A percentile compares a stretch with the other conserved stretches of the same genome.
Evolutionary conservation across 2,113 vertebrate genomes (phyloP).

Genomic region (Romanogobio albipinnatus): DNA sequence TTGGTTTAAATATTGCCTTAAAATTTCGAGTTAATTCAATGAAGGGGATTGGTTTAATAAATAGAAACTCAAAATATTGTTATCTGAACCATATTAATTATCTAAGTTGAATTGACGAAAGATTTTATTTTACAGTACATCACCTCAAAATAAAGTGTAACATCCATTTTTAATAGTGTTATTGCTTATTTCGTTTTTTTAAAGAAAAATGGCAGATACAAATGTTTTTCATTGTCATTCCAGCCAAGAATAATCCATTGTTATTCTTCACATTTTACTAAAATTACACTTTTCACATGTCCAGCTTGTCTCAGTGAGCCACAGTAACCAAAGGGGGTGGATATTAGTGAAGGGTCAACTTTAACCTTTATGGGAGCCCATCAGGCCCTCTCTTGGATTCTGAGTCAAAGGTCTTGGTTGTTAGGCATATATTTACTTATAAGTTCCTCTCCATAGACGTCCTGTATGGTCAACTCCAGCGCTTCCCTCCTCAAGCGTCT

Average conservation of each 20-base stretch:
- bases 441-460: slow-evolving; percentile 8
- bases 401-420: slow-evolving; percentile 18
- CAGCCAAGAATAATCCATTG: not conserved
- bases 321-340: too few relatives aligned
- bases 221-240: not conserved
- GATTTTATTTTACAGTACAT: too few relatives aligned
- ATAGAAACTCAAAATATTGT: too few relatives aligned
- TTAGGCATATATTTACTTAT: slow-evolving; percentile 25
- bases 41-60: too few relatives aligned
- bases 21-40: too few relatives aligned
- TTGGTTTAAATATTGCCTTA: too few relatives aligned
- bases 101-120: too few relatives aligned
- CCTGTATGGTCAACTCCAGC: not conserved
- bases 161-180: not conserved
- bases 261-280: not conserved
- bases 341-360: not conserved
- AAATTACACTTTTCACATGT: not conserved
- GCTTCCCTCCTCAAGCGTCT: slow-evolving; percentile 21
- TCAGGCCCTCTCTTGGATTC: slow-evolving; percentile 4
- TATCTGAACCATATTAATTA: too few relatives aligned
- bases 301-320: not conserved
- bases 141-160: not conserved
- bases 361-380: slow-evolving; percentile 2
- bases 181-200: not conserved
- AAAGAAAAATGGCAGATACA: not conserved